These are phyloP conservation scores for Emesis russula DNA, from an alignment of 2,888 invertebrate species.

Conservation along the genomic window DNA sequence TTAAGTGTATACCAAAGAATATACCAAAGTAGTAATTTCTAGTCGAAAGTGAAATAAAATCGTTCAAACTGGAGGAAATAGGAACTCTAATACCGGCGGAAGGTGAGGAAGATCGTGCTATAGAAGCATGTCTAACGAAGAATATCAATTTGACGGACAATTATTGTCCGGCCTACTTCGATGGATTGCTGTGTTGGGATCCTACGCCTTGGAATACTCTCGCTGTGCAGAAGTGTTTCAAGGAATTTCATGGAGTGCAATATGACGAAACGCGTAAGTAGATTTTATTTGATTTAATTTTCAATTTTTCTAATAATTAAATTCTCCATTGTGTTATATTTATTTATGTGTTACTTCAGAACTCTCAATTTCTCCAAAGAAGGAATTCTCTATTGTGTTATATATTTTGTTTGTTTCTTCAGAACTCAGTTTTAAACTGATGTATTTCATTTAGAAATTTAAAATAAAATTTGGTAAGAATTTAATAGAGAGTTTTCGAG, in stretches of 20 bases:
- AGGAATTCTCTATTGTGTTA: no score
- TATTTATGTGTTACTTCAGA: no score
- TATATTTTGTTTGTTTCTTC: no score
- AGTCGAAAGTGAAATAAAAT: conserved; percentile 88
- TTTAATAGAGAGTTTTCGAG: no score
- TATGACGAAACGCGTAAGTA: conserved; percentile 99
- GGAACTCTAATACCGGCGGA: conserved; percentile 92
- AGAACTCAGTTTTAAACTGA: no score
- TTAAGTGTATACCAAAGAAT: conserved; percentile 90
- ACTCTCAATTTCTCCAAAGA: no score
- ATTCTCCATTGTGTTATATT: no score
- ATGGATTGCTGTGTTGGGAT: conserved; percentile 98
- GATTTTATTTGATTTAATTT: no score
- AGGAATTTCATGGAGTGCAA: conserved; percentile 97
- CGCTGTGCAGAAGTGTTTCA: conserved; percentile 98
- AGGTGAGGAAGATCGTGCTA: conserved; percentile 92
- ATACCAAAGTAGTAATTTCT: conserved; percentile 89
- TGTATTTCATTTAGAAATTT: no score
- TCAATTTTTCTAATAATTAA: no score
- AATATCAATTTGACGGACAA: conserved; percentile 91
- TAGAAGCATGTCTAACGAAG: conserved; percentile 92
- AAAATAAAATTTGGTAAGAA: no score
- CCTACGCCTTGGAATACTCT: conserved; percentile 97
- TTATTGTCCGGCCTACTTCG: conserved; percentile 97
- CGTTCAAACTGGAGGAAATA: conserved; percentile 95